Conservation (phyloP, 2,113 vertebrate species). For the Gallinago paraguaiae region DNA sequence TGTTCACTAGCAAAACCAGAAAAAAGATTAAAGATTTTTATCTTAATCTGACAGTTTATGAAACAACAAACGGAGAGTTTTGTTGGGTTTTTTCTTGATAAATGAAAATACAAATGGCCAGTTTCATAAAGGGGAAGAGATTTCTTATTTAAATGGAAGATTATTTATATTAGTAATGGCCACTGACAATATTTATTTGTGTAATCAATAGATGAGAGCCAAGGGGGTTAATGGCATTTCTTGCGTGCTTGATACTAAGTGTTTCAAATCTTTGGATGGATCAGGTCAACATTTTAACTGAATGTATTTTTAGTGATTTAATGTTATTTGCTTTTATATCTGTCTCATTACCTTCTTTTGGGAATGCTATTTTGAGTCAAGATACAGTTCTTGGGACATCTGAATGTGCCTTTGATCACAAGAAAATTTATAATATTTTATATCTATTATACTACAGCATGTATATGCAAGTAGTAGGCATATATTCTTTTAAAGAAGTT, state of each 20-base stretch:
- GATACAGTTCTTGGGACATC: neutral
- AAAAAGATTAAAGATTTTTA: neutral
- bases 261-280: neutral
- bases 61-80: neutral
- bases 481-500: neutral
- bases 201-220: neutral
- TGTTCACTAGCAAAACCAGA: neutral
- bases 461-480: neutral
- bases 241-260: neutral
- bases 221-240: neutral
- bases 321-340: neutral
- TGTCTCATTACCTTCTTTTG: neutral
- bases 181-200: neutral
- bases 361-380: neutral
- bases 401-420: neutral
- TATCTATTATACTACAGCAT: neutral
- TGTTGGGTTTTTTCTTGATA: neutral
- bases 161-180: neutral
- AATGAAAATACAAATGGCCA: neutral
- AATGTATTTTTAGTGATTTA: neutral
- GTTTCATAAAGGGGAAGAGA: neutral
- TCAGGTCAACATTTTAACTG: neutral
- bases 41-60: neutral
- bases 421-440: neutral
- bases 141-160: neutral